Evolutionary conservation across 2,113 vertebrate species (phyloP).

Genomic region (Tragulus kanchil): DNA sequence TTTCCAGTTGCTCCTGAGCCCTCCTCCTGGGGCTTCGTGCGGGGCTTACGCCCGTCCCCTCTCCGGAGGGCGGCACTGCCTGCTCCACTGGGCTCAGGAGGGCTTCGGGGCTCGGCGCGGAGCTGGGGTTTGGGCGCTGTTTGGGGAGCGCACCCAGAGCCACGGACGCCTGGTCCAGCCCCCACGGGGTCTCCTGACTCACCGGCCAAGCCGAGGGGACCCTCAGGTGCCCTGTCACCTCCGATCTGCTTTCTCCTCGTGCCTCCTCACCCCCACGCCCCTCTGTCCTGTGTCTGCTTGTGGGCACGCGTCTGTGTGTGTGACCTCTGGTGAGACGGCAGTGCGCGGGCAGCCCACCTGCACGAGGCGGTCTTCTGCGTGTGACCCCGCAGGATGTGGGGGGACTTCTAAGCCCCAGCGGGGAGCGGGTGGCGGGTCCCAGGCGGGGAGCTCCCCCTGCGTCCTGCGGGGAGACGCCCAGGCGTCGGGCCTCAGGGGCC

Average conservation of each 20-base stretch:
- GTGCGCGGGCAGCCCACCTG: background rate
- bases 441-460: accelerated
- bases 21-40: accelerated
- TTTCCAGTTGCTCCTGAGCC: accelerated
- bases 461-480: background rate
- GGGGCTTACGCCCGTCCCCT: background rate
- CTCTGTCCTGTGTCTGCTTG: background rate
- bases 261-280: too few species aligned
- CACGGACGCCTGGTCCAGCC: background rate
- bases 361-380: background rate
- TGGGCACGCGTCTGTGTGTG: background rate
- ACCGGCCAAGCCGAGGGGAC: accelerated
- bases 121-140: background rate
- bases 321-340: background rate
- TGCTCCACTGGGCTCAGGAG: background rate
- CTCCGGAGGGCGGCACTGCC: accelerated
- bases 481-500: background rate
- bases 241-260: background rate
- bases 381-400: too few species aligned
- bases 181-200: accelerated
- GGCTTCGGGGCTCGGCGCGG: too few species aligned
- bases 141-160: accelerated
- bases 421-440: background rate
- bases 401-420: background rate
- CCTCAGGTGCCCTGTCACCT: background rate